Evolutionary conservation across 2,888 invertebrate genomes (phyloP).

Genomic region (Diplolepis rosae): DNA sequence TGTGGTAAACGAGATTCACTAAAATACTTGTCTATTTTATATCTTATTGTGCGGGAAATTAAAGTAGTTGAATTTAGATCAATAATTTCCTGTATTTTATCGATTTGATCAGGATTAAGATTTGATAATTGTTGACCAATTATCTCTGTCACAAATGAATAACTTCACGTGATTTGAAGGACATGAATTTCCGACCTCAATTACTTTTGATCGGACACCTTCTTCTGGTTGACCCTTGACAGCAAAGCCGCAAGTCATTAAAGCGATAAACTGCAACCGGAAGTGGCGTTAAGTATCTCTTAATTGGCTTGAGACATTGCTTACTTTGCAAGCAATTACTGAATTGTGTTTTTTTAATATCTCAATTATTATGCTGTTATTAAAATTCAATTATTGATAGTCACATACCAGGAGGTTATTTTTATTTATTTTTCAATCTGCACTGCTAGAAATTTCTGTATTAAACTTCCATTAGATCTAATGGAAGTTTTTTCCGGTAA

Average conservation of each 20-base stretch:
- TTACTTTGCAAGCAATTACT: neutral
- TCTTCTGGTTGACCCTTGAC: constrained; percentile 22
- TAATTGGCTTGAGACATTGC: constrained; percentile 7
- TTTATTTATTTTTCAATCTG: too few species aligned
- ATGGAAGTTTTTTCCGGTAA: too few species aligned
- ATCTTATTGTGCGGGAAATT: neutral
- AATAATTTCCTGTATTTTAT: neutral
- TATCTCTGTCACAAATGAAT: constrained; percentile 11
- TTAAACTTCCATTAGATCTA: too few species aligned
- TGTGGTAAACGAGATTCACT: neutral
- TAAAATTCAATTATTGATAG: too few species aligned
- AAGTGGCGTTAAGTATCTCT: neutral
- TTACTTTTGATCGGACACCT: constrained; percentile 14
- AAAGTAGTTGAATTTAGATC: too few species aligned
- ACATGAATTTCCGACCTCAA: constrained; percentile 28
- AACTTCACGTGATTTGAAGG: constrained; percentile 5
- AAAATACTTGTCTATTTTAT: neutral
- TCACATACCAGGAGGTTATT: too few species aligned
- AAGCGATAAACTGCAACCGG: neutral
- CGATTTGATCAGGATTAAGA: too few species aligned
- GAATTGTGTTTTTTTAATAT: neutral
- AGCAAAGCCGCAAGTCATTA: constrained; percentile 27
- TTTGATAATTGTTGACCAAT: neutral
- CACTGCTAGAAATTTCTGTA: too few species aligned
- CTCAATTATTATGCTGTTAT: too few species aligned